A percentile compares a stretch with the other conserved stretches of the same genome.
These are phyloP conservation scores for Diprion similis DNA, from an alignment of 1,140 invertebrate species.

Conservation along the genomic window DNA sequence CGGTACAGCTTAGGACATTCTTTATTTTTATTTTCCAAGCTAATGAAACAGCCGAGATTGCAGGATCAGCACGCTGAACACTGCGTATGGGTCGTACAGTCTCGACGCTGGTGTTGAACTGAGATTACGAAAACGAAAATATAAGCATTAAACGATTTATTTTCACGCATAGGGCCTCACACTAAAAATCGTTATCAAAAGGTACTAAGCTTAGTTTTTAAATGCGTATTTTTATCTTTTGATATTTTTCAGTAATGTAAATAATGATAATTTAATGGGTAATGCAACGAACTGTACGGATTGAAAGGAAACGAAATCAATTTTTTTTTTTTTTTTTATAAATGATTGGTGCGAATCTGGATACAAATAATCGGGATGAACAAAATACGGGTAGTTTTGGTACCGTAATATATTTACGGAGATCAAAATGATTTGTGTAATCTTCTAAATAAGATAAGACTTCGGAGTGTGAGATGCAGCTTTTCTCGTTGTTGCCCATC, in stretches of 20 bases:
- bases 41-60: background rate
- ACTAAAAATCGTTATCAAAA: no score
- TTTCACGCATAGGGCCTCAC: no score
- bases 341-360: no score
- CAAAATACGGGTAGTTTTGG: slow-evolving; percentile 33
- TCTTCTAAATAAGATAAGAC: slow-evolving; percentile 71
- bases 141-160: no score
- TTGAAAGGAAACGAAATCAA: no score
- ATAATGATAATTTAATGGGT: no score
- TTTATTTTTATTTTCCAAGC: slow-evolving; percentile 54
- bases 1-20: slow-evolving; percentile 51
- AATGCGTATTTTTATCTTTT: no score
- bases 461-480: slow-evolving; percentile 67
- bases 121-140: slow-evolving; percentile 20
- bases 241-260: no score
- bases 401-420: slow-evolving; percentile 65
- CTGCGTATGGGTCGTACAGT: slow-evolving; percentile 34
- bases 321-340: no score
- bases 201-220: no score
- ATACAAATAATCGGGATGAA: no score
- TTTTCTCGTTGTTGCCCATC: slow-evolving; percentile 51
- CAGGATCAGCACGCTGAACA: slow-evolving; percentile 22
- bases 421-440: slow-evolving; percentile 65
- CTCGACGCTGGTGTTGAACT: slow-evolving; percentile 52
- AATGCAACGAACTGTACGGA: no score